A percentile compares a stretch with the other conserved stretches of the same genome.
phyloP scores from a whole-genome alignment of 2,797 vertebrate genomes.

The Artibeus jamaicensis region DNA sequence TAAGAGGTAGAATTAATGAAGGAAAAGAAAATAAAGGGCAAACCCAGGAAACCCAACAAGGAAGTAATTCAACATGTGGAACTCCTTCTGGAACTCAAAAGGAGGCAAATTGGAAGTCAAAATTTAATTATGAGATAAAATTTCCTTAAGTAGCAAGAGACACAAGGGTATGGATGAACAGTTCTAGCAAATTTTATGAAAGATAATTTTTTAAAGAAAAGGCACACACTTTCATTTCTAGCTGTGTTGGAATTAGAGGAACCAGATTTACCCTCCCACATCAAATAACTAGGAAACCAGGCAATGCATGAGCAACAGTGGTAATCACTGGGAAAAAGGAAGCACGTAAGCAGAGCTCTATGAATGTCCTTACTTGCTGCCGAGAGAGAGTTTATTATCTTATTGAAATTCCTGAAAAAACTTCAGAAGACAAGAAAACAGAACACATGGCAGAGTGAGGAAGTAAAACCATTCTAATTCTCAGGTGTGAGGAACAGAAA shows the following conservation, averaged over 20 bases:
- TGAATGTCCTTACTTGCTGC: background rate
- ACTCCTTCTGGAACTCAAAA: background rate
- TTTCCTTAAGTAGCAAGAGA: background rate
- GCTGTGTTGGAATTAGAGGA: background rate
- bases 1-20: constrained; percentile 42
- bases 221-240: background rate
- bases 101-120: background rate
- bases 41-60: background rate
- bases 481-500: background rate
- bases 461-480: constrained; percentile 2
- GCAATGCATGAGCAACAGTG: rapidly evolving
- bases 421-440: background rate
- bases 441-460: background rate
- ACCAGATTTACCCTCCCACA: background rate
- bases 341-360: background rate
- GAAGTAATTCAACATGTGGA: background rate
- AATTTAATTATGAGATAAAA: constrained; percentile 40
- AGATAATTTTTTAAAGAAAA: background rate
- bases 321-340: background rate
- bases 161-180: background rate
- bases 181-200: background rate
- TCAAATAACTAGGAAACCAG: background rate
- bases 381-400: background rate
- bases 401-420: constrained; percentile 14
- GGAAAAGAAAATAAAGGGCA: constrained; percentile 3